Percentiles rank a stretch among this genome's conserved stretches.
These are phyloP conservation scores for Calliphora vomitoria DNA, from an alignment of 2,888 invertebrate species.

Conservation along the genomic window DNA sequence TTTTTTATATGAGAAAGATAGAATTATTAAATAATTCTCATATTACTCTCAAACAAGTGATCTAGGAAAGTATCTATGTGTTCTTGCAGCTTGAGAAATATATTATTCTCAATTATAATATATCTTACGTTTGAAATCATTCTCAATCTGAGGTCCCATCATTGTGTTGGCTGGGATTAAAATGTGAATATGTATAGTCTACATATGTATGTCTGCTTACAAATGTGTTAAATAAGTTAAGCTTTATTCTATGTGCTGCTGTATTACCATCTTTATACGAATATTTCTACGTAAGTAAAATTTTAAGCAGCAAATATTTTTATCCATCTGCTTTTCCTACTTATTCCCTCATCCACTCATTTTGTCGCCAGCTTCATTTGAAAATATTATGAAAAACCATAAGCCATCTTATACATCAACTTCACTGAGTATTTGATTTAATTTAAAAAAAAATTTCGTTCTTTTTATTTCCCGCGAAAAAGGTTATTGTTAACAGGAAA, in stretches of 20 bases:
- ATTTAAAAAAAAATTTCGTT: conserved; percentile 6
- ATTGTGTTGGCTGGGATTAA: not conserved
- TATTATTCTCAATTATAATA: too few species aligned
- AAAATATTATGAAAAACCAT: conserved; percentile 27
- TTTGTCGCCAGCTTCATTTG: conserved; percentile 1
- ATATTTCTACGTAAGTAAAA: conserved; percentile 9
- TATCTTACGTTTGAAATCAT: too few species aligned
- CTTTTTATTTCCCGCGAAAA: not conserved
- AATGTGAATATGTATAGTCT: not conserved
- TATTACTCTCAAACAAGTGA: too few species aligned
- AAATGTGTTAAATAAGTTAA: conserved; percentile 22
- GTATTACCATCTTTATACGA: not conserved
- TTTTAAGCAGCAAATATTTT: conserved; percentile 19
- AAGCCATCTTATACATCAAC: not conserved
- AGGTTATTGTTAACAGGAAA: conserved; percentile 6
- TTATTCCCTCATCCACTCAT: not conserved
- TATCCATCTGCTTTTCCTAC: not conserved
- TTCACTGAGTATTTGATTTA: not conserved
- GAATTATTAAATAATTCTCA: too few species aligned
- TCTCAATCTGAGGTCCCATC: too few species aligned
- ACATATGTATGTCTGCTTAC: not conserved
- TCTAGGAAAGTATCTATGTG: too few species aligned
- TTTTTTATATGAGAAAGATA: too few species aligned
- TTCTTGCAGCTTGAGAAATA: too few species aligned
- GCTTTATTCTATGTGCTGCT: conserved; percentile 3